These are phyloP conservation scores for Etheostoma spectabile DNA, from an alignment of 2,113 vertebrate genomes.

Conservation along the genomic window DNA sequence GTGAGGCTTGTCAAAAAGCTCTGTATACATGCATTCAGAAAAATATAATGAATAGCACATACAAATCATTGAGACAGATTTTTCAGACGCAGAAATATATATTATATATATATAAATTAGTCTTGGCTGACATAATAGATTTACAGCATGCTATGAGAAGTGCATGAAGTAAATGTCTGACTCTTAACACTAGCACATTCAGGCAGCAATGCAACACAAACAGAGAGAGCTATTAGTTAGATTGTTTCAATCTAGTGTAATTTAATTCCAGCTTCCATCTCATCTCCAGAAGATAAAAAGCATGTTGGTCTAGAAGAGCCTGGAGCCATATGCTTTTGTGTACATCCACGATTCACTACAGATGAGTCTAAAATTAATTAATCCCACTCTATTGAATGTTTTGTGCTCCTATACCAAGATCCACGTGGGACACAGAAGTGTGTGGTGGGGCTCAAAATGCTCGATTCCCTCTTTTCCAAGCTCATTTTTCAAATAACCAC, in stretches of 20 bases:
- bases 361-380: conserved; percentile 55
- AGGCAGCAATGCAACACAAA: conserved; percentile 8
- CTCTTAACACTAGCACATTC: not conserved
- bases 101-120: not conserved
- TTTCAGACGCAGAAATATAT: not conserved
- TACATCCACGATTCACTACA: conserved; percentile 54
- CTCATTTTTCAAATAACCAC: conserved; percentile 42
- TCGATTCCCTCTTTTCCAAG: conserved; percentile 44
- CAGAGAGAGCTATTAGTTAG: not conserved
- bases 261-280: conserved; percentile 45
- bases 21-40: conserved; percentile 1
- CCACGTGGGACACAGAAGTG: conserved; percentile 66
- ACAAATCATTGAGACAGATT: not conserved
- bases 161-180: conserved; percentile 8
- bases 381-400: conserved; percentile 56
- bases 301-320: conserved; percentile 16
- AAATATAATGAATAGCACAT: not conserved
- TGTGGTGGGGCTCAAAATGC: conserved; percentile 56
- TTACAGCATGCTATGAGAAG: not conserved
- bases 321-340: conserved; percentile 7
- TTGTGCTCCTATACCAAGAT: conserved; percentile 64
- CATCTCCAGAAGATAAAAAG: conserved; percentile 40
- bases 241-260: conserved; percentile 52
- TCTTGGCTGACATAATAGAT: not conserved
- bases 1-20: not conserved